Percentiles rank a stretch among this genome's conserved stretches.
Conservation (phyloP, 2,888 invertebrate species). For the Hoplodrina ambigua region DNA sequence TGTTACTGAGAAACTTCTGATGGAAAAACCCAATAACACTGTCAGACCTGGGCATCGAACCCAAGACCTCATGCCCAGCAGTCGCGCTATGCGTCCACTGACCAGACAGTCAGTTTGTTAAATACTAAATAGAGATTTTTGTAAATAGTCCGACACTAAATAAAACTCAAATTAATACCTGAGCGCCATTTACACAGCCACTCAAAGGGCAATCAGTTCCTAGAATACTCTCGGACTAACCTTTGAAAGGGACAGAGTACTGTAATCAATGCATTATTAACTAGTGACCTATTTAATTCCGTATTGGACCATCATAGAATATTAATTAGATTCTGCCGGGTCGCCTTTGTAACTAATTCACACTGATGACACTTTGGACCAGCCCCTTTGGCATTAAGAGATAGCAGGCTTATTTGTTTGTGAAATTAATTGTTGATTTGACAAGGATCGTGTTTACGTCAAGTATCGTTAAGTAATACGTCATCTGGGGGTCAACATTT, state of each 20-base stretch:
- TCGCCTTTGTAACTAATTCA: conserved; percentile 38
- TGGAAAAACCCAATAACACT: no score
- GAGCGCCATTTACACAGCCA: neutral
- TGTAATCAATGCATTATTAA: conserved; percentile 51
- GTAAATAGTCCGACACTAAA: neutral
- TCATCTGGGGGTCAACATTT: neutral
- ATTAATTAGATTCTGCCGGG: conserved; percentile 50
- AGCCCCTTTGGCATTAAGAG: conserved; percentile 20
- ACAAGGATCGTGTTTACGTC: neutral
- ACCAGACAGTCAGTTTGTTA: no score
- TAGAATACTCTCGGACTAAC: conserved; percentile 33
- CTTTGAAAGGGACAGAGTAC: conserved; percentile 7
- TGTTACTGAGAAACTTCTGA: no score
- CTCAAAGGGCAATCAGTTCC: conserved; percentile 29
- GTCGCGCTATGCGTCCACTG: no score
- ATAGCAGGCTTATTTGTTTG: neutral
- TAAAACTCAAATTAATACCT: neutral
- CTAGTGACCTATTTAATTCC: conserved; percentile 46
- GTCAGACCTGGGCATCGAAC: no score
- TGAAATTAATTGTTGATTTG: neutral
- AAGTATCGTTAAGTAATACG: neutral
- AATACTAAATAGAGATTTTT: no score
- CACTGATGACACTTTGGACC: conserved; percentile 35
- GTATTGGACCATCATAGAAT: conserved; percentile 44
- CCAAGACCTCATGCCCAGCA: no score